Percentiles rank a stretch among this genome's conserved stretches.
Conservation (phyloP, 2,797 vertebrate genomes). For the Botia almorhae region DNA sequence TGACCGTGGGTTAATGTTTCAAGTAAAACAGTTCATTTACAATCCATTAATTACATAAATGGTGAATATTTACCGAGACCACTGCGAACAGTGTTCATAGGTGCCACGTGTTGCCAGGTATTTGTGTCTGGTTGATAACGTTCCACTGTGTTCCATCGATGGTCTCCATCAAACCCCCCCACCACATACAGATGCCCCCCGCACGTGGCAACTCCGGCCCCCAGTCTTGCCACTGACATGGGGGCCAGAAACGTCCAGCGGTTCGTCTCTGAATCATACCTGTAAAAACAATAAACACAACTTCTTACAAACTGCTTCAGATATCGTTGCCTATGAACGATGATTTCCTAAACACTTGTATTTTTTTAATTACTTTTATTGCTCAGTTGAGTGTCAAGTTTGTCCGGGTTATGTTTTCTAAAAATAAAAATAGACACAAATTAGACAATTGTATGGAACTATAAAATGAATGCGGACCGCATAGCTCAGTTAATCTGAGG, state of each 20-base stretch:
- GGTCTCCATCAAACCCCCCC: conserved; percentile 81
- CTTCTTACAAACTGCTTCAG: not conserved
- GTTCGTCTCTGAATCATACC: conserved; percentile 83
- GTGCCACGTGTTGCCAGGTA: conserved; percentile 78
- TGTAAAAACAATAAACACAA: conserved; percentile 58
- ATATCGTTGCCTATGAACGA: not conserved
- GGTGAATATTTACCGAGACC: conserved; percentile 76
- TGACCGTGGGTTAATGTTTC: conserved; percentile 1
- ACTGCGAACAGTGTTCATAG: conserved; percentile 79
- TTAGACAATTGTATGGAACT: not conserved
- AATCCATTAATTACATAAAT: conserved; percentile 5
- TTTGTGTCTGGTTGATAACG: conserved; percentile 81
- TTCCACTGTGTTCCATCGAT: conserved; percentile 80
- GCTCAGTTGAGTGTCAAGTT: not conserved
- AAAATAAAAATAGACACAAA: not conserved
- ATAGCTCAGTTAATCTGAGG: not conserved
- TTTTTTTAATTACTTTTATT: not conserved
- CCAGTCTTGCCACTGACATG: conserved; percentile 81
- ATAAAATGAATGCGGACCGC: not conserved
- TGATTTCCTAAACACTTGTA: not conserved
- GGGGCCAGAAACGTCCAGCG: conserved; percentile 78
- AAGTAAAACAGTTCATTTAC: conserved; percentile 6
- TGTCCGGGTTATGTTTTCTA: not conserved
- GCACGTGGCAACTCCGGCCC: conserved; percentile 76
- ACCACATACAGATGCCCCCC: conserved; percentile 79